Evolutionary conservation across 2,888 invertebrate species (phyloP).

Genomic region (Cephalotes varians): DNA sequence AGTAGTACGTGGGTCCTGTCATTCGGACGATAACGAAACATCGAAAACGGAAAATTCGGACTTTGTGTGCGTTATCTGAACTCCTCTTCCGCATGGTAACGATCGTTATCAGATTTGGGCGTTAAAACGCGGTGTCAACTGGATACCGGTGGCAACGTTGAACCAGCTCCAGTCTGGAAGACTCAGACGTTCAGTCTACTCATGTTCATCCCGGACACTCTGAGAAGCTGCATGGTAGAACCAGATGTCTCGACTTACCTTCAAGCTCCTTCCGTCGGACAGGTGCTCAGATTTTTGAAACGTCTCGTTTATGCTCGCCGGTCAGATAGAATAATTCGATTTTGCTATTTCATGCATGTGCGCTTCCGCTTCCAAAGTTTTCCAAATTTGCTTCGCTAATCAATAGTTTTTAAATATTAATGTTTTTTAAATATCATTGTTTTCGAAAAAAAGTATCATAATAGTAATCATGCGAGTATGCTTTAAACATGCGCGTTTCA

Average conservation of each 20-base stretch:
- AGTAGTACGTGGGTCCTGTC: neutral
- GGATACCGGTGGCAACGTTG: conserved; percentile 65
- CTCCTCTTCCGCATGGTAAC: neutral
- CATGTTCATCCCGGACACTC: conserved; percentile 97
- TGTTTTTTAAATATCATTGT: too few species aligned
- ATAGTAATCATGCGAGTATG: neutral
- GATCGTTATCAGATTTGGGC: neutral
- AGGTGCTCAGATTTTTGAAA: conserved; percentile 88
- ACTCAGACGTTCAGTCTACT: conserved; percentile 85
- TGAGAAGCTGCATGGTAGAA: conserved; percentile 98
- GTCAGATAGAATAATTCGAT: neutral
- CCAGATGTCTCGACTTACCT: conserved; percentile 97
- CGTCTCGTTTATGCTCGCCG: neutral
- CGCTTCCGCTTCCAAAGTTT: neutral
- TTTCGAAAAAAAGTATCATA: too few species aligned
- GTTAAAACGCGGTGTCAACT: conserved; percentile 14
- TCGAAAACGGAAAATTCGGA: neutral
- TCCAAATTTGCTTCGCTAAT: neutral
- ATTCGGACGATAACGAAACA: neutral
- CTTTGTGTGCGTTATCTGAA: neutral
- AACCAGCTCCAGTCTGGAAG: conserved; percentile 77
- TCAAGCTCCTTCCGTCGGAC: conserved; percentile 97
- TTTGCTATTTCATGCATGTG: neutral
- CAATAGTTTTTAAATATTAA: neutral
- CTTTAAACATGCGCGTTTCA: conserved; percentile 12